phyloP scores from a whole-genome alignment of 1,140 invertebrate species.

The Cataglyphis hispanica region DNA sequence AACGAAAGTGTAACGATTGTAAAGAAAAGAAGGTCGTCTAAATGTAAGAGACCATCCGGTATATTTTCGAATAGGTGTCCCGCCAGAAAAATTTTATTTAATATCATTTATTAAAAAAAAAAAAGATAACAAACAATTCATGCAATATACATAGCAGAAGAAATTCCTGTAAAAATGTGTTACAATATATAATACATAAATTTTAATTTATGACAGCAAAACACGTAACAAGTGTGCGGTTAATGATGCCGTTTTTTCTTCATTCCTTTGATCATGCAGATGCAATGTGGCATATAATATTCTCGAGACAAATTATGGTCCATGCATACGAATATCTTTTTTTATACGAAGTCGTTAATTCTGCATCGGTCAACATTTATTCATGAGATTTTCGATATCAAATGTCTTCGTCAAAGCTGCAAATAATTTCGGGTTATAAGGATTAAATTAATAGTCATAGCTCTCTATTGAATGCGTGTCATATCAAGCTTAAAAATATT shows the following conservation, averaged over 20 bases:
- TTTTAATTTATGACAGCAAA: neutral
- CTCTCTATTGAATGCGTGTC: neutral
- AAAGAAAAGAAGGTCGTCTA: slow-evolving; percentile 3
- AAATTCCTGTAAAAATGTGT: neutral
- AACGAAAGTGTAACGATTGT: slow-evolving; percentile 32
- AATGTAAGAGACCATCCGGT: neutral
- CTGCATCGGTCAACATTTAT: neutral
- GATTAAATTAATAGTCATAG: neutral
- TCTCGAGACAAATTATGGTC: neutral
- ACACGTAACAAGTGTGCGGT: slow-evolving; percentile 9
- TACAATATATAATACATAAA: neutral
- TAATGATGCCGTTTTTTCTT: slow-evolving; percentile 17
- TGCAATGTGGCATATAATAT: neutral
- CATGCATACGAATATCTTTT: neutral
- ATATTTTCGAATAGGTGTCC: slow-evolving; percentile 17
- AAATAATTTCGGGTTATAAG: slow-evolving; percentile 11
- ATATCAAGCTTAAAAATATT: neutral
- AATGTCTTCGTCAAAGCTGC: slow-evolving; percentile 45
- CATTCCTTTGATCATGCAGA: neutral
- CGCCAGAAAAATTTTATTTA: neutral
- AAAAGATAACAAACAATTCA: slow-evolving; percentile 39
- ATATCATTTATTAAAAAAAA: slow-evolving; percentile 64
- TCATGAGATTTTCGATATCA: neutral
- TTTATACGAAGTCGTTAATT: neutral
- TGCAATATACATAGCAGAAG: slow-evolving; percentile 37